Percentiles rank a stretch among this genome's conserved stretches.
phyloP scores from a whole-genome alignment of 2,113 vertebrate genomes.

The Sciurus niger region DNA sequence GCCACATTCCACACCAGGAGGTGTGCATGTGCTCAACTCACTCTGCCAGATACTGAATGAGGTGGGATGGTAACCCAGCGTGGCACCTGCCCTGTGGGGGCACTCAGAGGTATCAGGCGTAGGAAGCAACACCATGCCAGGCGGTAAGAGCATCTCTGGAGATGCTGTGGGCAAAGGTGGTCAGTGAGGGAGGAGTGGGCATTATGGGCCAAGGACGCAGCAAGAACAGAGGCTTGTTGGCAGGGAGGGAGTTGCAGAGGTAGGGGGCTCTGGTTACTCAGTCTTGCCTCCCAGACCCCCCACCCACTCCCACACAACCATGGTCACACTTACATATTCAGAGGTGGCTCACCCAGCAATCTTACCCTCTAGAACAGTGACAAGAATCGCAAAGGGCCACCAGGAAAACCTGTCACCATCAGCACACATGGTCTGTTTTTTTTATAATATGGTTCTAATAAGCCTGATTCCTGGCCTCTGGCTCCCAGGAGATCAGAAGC shows the following conservation, averaged over 20 bases:
- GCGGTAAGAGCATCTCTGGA: neutral
- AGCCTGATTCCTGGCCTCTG: neutral
- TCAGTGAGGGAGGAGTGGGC: neutral
- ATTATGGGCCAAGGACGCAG: neutral
- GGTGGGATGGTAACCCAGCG: neutral
- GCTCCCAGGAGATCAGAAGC: neutral
- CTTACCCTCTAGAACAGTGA: neutral
- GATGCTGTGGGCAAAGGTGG: neutral
- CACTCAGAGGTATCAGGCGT: neutral
- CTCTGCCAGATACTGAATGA: neutral
- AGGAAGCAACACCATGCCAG: neutral
- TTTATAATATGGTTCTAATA: neutral
- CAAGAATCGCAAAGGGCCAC: neutral
- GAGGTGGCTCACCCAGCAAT: neutral
- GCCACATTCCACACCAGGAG: neutral
- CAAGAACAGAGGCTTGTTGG: neutral
- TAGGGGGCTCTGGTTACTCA: neutral
- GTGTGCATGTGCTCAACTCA: fast-evolving
- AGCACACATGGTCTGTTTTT: neutral
- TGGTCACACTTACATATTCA: neutral
- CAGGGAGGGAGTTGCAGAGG: neutral
- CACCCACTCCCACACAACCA: neutral
- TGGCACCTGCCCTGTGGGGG: neutral
- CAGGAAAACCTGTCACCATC: neutral
- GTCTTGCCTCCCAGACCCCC: neutral